Base-by-base conservation (phyloP, 92 coral and sea anemone genomes). In the Zoanthus gigantus region DNA sequence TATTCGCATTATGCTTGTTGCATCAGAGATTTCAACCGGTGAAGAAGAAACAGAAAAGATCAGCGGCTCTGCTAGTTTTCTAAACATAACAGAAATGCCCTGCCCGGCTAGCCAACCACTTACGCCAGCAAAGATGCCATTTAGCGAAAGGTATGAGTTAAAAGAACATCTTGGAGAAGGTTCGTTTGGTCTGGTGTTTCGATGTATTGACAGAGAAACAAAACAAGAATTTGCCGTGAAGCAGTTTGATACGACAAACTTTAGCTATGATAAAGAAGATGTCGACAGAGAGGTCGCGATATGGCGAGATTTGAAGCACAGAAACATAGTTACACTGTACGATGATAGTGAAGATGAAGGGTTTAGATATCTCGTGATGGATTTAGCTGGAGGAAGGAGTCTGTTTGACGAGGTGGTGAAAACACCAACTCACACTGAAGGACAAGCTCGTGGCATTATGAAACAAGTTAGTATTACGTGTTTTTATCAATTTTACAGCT, bases 381-480 rank as follows among this genome's bases (percentile, higher is more conserved):
- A 90, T 56, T 83, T 90, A 48, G 87, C 83, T 0, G 82, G 66
- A 30, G 92, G 92, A 44, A 65, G 60, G 42, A 90, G 78, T 74
- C 83, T 90, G 63, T 90, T 90, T 65, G 92, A 86, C 45, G 92
- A 90, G 52, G 88, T 90, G 46, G 42, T 90, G n/a, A 65, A 81
- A 57, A 82, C 76, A 30, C 45, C 90, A 7, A 83, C 81, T 0
- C 84, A 90, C 77, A 85, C 92, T 0, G 92, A 90, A 56, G 83
- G 78, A 37, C 85, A 86, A 52, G 90, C 92, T 44, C 88, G 92
- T 28, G 31, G 77, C 45, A 63, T 85, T 78, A 85, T 90, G 68
- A 83, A 83, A 63, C 85, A 81, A 71, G 85, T 81, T 81, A 30
- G 85, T 15, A 4, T 28, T 11, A 2, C 23, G 1, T 54, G 23